A percentile compares a stretch with the other conserved stretches of the same genome.
phyloP scores from a whole-genome alignment of 1,140 invertebrate species.

The Drosophila insularis region DNA sequence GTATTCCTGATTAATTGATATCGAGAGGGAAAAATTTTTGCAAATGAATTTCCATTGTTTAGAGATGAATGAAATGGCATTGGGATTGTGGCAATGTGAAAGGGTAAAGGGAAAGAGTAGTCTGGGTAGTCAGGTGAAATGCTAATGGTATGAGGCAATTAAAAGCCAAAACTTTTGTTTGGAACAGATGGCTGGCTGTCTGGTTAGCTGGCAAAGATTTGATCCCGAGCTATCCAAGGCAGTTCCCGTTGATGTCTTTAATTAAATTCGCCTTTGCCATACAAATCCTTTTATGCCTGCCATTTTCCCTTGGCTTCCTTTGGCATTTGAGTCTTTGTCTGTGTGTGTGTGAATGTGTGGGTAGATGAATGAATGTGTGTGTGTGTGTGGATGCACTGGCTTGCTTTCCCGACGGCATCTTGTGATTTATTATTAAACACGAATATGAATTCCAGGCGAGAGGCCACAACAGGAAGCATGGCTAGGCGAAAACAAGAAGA shows the following conservation, averaged over 20 bases:
- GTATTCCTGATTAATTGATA: conserved; percentile 63
- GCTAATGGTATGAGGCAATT: conserved; percentile 39
- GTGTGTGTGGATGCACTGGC: conserved; percentile 15
- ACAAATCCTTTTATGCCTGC: conserved; percentile 74
- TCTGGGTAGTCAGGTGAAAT: conserved; percentile 6
- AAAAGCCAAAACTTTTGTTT: conserved; percentile 32
- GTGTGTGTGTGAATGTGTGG: conserved; percentile 21
- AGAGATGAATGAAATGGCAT: neutral
- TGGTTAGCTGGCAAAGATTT: conserved; percentile 24
- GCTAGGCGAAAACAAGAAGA: conserved; percentile 38
- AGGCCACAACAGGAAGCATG: conserved; percentile 9
- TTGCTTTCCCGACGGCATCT: conserved; percentile 56
- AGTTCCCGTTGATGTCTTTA: conserved; percentile 64
- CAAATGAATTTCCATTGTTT: conserved; percentile 55
- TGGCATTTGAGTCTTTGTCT: conserved; percentile 46
- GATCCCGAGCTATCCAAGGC: conserved; percentile 21
- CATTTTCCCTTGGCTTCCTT: conserved; percentile 59
- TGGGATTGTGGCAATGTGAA: neutral
- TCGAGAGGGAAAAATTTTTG: conserved; percentile 18
- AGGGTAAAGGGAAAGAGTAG: neutral
- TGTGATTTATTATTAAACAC: conserved; percentile 79
- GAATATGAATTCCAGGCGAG: conserved; percentile 70
- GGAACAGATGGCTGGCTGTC: conserved; percentile 2
- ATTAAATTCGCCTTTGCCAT: conserved; percentile 73
- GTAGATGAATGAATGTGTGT: conserved; percentile 1